phyloP scores from a whole-genome alignment of 2,888 invertebrate genomes.

The Caenorhabditis doughertyi region DNA sequence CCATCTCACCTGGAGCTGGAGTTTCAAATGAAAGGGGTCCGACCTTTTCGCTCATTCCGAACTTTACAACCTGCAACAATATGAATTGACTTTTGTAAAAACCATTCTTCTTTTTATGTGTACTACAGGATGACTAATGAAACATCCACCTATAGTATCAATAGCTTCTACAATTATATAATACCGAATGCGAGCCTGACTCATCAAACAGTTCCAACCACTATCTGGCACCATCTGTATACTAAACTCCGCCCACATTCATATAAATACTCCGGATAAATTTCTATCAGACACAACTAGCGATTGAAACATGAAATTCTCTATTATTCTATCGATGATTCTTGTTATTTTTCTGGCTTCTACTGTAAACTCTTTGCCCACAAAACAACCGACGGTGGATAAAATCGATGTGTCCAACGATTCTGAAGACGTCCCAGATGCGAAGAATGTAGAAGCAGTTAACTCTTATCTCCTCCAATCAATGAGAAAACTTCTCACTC shows the following conservation, averaged over 20 bases:
- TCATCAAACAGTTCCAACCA: slow-evolving; percentile 12
- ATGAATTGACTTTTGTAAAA: background rate
- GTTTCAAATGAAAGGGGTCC: slow-evolving; percentile 97
- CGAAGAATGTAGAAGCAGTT: background rate
- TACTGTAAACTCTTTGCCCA: background rate
- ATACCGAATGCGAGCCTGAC: slow-evolving; percentile 32
- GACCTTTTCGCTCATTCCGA: slow-evolving; percentile 97
- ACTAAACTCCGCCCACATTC: background rate
- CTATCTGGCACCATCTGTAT: slow-evolving; percentile 18
- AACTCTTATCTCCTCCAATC: background rate
- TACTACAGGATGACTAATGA: slow-evolving; percentile 11
- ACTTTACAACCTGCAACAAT: slow-evolving; percentile 89
- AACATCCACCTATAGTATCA: slow-evolving; percentile 4
- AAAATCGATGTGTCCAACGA: background rate
- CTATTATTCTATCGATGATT: background rate
- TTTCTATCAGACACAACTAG: slow-evolving; percentile 1
- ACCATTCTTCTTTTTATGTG: background rate
- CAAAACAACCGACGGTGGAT: background rate
- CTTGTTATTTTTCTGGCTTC: background rate
- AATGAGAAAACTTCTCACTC: background rate
- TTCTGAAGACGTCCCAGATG: background rate
- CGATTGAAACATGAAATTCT: slow-evolving; percentile 11
- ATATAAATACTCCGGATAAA: slow-evolving; percentile 1
- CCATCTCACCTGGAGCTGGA: slow-evolving; percentile 91
- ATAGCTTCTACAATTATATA: slow-evolving; percentile 24